These are phyloP conservation scores for Pseudochirops cupreus DNA, from an alignment of 2,797 vertebrate species.

Conservation along the genomic window DNA sequence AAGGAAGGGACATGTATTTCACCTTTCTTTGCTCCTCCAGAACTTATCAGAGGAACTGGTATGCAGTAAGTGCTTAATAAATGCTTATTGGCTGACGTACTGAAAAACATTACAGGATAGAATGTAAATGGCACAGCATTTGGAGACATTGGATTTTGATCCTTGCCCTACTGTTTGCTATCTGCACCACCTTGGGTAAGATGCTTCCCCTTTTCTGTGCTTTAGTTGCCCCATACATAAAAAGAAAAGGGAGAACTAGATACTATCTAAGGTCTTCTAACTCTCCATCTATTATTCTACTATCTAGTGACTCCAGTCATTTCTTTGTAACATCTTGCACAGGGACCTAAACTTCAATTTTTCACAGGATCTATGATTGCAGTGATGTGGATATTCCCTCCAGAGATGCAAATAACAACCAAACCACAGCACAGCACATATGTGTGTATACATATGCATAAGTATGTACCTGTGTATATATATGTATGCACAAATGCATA, in stretches of 20 bases:
- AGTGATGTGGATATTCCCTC: background rate
- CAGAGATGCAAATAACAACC: background rate
- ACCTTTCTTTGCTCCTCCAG: background rate
- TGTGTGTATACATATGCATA: background rate
- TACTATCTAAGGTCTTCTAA: background rate
- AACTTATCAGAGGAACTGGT: background rate
- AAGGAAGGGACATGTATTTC: background rate
- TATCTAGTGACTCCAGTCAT: background rate
- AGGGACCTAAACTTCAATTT: background rate
- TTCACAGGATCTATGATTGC: background rate
- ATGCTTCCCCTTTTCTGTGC: background rate
- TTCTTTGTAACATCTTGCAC: background rate
- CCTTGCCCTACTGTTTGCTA: background rate
- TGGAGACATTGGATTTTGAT: background rate
- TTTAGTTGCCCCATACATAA: background rate
- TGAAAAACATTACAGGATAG: background rate
- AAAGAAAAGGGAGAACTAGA: background rate
- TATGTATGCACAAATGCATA: background rate
- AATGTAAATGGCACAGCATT: background rate
- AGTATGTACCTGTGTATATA: background rate
- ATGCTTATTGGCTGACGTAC: background rate
- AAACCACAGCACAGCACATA: background rate
- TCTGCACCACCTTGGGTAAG: background rate
- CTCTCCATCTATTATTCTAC: background rate
- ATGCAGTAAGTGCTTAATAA: background rate